Evolutionary conservation across 2,113 vertebrate species (phyloP).

Genomic region (Corapipo altera): DNA sequence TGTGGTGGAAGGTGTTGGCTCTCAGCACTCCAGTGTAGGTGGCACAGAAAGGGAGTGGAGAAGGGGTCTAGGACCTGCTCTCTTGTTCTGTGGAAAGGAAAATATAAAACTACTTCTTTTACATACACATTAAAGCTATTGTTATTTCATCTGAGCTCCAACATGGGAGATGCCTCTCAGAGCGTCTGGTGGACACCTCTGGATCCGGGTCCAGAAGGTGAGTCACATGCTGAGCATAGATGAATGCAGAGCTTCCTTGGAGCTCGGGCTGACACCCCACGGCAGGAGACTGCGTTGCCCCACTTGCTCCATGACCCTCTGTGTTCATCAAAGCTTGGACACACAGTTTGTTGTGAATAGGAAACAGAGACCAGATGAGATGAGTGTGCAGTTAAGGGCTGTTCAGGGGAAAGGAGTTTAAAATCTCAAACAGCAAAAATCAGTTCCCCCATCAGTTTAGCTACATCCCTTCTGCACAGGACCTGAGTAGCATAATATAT

Average conservation of each 20-base stretch:
- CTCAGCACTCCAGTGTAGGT: not conserved
- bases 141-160: not conserved
- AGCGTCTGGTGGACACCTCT: not conserved
- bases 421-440: not conserved
- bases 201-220: not conserved
- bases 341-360: not conserved
- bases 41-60: not conserved
- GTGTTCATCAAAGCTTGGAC: not conserved
- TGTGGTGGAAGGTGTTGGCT: not conserved
- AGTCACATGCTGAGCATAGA: not conserved
- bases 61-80: not conserved
- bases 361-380: not conserved
- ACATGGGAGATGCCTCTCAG: not conserved
- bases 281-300: not conserved
- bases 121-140: not conserved
- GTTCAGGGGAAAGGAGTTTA: not conserved
- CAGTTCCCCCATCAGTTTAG: not conserved
- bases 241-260: not conserved
- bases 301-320: not conserved
- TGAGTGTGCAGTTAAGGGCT: not conserved
- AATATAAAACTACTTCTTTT: not conserved
- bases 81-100: not conserved
- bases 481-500: not conserved
- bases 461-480: not conserved
- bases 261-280: not conserved